Percentiles rank a stretch among this genome's conserved stretches.
These are phyloP conservation scores for Archaeoteleia sp. DNA, from an alignment of 2,888 invertebrate genomes.

Conservation along the genomic window DNA sequence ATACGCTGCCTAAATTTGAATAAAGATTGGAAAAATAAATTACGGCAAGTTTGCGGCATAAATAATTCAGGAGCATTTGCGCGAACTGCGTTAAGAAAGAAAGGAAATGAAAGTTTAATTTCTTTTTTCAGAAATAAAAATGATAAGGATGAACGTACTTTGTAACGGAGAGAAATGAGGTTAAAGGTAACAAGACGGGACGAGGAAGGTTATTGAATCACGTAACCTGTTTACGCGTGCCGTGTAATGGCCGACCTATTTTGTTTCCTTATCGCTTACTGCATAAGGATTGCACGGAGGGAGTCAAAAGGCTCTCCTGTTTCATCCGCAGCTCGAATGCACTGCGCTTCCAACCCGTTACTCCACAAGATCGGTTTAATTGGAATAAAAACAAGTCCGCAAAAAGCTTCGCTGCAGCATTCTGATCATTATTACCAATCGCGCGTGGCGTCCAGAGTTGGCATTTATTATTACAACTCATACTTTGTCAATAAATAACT, in stretches of 20 bases:
- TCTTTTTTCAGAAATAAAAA: slow-evolving; percentile 19
- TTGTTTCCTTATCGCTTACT: slow-evolving; percentile 34
- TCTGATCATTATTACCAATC: neutral
- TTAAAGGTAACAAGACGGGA: slow-evolving; percentile 25
- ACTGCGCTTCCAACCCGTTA: neutral
- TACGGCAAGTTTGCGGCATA: too few relatives aligned
- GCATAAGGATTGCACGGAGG: neutral
- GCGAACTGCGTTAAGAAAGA: slow-evolving; percentile 13
- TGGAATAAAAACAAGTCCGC: neutral
- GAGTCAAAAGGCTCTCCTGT: slow-evolving; percentile 27
- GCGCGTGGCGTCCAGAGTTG: too few relatives aligned
- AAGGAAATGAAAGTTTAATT: too few relatives aligned
- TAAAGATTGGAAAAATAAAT: too few relatives aligned
- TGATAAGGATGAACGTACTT: slow-evolving; percentile 21
- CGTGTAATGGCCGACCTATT: slow-evolving; percentile 49
- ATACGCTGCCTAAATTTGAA: too few relatives aligned
- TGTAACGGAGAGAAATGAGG: slow-evolving; percentile 38
- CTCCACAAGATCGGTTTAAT: neutral
- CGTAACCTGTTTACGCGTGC: slow-evolving; percentile 59
- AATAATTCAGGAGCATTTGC: slow-evolving; percentile 14
- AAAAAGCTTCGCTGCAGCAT: neutral
- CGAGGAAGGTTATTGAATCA: slow-evolving; percentile 61
- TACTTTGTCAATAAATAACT: too few relatives aligned
- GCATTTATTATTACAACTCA: too few relatives aligned
- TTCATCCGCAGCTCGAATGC: slow-evolving; percentile 32